Percentiles rank a stretch among this genome's conserved stretches.
phyloP scores from a whole-genome alignment of 2,113 vertebrate genomes.

The Anthoscopus minutus region DNA sequence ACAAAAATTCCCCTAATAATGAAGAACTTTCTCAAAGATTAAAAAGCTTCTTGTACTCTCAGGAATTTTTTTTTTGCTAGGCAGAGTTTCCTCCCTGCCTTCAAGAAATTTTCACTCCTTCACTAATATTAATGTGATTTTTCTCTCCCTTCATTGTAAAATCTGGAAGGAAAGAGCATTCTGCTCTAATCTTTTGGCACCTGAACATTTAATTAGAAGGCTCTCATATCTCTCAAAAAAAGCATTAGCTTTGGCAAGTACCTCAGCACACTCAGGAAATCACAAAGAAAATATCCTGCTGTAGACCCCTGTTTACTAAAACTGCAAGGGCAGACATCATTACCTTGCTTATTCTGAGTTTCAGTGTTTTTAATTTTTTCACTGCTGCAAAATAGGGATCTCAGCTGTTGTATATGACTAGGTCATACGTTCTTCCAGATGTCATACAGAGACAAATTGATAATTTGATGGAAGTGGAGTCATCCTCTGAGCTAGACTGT shows the following conservation, averaged over 20 bases:
- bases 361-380: neutral
- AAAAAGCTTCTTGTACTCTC: neutral
- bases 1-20: neutral
- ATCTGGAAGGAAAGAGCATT: neutral
- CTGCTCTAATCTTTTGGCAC: neutral
- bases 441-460: neutral
- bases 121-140: neutral
- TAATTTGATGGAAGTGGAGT: neutral
- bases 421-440: neutral
- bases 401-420: neutral
- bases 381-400: neutral
- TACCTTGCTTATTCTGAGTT: neutral
- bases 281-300: neutral
- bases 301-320: neutral
- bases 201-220: conserved; percentile 11
- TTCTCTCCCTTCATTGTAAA: neutral
- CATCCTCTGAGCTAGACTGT: neutral
- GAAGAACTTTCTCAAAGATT: neutral
- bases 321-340: neutral
- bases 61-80: neutral
- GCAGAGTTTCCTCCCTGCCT: neutral
- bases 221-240: neutral
- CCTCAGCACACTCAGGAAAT: neutral
- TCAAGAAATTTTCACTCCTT: neutral
- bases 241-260: neutral